Evolutionary conservation across 2,888 invertebrate genomes (phyloP).

Genomic region (Bhutanitis thaidina): DNA sequence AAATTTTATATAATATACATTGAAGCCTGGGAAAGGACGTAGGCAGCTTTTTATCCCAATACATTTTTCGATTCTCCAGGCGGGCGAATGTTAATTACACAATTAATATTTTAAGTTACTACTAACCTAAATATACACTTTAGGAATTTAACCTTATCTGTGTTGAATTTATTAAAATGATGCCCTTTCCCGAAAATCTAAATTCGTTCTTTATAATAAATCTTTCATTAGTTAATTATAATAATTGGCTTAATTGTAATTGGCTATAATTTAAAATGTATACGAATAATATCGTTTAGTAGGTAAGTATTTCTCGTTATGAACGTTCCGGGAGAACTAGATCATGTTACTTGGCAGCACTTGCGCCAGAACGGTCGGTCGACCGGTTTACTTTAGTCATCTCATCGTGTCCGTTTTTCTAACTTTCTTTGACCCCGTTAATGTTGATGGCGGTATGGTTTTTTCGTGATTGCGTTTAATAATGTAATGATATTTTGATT

Average conservation of each 20-base stretch:
- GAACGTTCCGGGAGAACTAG: slow-evolving; percentile 12
- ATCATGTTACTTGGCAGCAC: slow-evolving; percentile 27
- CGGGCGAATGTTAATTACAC: too few species aligned
- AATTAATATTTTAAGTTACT: too few species aligned
- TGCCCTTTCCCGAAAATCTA: not conserved
- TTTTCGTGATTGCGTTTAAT: slow-evolving; percentile 27
- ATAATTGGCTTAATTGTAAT: not conserved
- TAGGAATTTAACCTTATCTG: too few species aligned
- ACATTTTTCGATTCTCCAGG: too few species aligned
- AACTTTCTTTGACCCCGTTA: slow-evolving; percentile 75
- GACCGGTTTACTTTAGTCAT: slow-evolving; percentile 63
- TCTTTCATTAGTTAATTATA: not conserved
- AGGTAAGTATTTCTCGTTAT: not conserved
- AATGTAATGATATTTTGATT: slow-evolving; percentile 38
- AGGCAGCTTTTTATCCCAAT: too few species aligned
- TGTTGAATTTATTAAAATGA: too few species aligned
- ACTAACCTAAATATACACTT: too few species aligned
- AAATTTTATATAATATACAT: too few species aligned
- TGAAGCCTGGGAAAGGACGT: too few species aligned
- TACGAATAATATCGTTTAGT: too few species aligned
- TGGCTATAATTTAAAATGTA: too few species aligned
- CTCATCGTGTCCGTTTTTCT: slow-evolving; percentile 57
- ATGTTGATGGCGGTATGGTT: slow-evolving; percentile 33
- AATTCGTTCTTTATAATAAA: not conserved
- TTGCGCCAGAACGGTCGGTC: slow-evolving; percentile 26